A percentile compares a stretch with the other conserved stretches of the same genome.
These are phyloP conservation scores for Phenganax marumi DNA, from an alignment of 92 coral and sea anemone species.

Conservation along the genomic window DNA sequence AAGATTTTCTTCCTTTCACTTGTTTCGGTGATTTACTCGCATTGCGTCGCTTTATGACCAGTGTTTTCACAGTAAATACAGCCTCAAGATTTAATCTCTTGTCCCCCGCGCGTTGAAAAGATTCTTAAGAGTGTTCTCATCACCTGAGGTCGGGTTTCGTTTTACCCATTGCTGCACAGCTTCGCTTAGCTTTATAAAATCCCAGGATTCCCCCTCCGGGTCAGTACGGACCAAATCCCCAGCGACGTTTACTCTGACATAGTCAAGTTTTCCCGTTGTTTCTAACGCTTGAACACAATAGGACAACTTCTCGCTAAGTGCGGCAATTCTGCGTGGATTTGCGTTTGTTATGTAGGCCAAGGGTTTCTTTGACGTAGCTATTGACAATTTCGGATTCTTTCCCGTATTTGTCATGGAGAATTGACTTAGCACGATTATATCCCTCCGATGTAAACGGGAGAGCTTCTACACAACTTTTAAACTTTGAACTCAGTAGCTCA, in stretches of 20 bases:
- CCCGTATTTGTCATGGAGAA: slow-evolving; percentile 28
- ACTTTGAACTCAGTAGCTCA: slow-evolving; percentile 41
- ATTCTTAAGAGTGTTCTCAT: slow-evolving; percentile 8
- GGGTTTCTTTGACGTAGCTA: slow-evolving; percentile 39
- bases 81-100: slow-evolving; percentile 10
- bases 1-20: slow-evolving; percentile 50
- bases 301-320: slow-evolving; percentile 8
- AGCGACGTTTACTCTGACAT: slow-evolving; percentile 37
- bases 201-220: slow-evolving; percentile 43
- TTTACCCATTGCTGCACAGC: slow-evolving; percentile 25
- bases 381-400: slow-evolving; percentile 31
- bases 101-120: slow-evolving; percentile 24
- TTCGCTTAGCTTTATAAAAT: slow-evolving; percentile 20
- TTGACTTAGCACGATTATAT: slow-evolving; percentile 13
- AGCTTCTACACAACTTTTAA: slow-evolving; percentile 36
- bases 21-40: slow-evolving; percentile 29
- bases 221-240: slow-evolving; percentile 44
- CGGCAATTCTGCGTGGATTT: slow-evolving; percentile 25
- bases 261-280: slow-evolving; percentile 29
- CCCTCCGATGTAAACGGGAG: slow-evolving; percentile 28
- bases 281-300: slow-evolving; percentile 22
- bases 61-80: slow-evolving; percentile 55
- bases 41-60: slow-evolving; percentile 47
- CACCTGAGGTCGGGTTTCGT: slow-evolving; percentile 38
- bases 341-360: slow-evolving; percentile 17